Evolutionary conservation across 2,797 vertebrate species (phyloP).

Genomic region (Trichosurus vulpecula): DNA sequence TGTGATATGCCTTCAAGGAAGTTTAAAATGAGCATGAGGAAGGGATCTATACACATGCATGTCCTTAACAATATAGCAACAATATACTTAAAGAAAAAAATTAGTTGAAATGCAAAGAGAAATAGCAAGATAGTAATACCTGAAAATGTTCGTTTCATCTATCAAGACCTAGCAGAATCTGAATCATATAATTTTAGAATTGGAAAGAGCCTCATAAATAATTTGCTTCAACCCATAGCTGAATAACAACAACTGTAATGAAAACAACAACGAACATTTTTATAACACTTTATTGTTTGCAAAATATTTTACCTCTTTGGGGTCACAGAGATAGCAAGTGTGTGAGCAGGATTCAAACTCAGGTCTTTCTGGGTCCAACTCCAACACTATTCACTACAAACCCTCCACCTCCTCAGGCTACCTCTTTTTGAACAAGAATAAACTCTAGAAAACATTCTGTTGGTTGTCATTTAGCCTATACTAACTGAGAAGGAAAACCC

Average conservation of each 20-base stretch:
- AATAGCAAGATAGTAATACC: background rate
- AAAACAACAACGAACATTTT: background rate
- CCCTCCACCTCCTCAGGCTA: background rate
- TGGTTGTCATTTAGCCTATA: background rate
- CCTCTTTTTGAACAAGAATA: background rate
- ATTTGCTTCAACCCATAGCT: background rate
- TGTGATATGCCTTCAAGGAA: background rate
- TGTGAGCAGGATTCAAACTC: background rate
- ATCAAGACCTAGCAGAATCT: background rate
- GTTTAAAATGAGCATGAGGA: background rate
- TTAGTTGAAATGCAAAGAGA: background rate
- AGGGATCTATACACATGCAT: background rate
- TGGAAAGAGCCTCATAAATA: background rate
- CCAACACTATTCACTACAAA: background rate
- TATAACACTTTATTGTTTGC: background rate
- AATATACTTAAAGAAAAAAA: background rate
- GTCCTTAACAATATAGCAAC: background rate
- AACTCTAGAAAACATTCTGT: background rate
- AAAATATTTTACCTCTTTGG: background rate
- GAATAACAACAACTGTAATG: background rate
- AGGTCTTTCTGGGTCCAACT: background rate
- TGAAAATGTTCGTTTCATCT: background rate
- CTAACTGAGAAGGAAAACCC: background rate
- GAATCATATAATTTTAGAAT: background rate
- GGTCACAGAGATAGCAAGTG: background rate